Evolutionary conservation across 2,888 invertebrate species (phyloP).

Genomic region (Drosophila mayaguana): DNA sequence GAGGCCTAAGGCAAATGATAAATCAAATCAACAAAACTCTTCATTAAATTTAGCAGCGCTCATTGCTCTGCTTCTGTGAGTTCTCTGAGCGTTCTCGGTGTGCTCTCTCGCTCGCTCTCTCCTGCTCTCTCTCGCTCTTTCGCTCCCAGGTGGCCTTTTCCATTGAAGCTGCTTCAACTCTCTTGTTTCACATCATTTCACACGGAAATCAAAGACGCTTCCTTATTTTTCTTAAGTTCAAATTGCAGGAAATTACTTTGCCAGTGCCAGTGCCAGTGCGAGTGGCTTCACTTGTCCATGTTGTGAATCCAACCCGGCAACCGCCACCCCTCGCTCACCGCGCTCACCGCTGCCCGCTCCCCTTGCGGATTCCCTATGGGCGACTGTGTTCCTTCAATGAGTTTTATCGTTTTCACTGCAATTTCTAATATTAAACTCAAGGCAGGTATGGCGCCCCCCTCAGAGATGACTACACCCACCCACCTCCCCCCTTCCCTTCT

Average conservation of each 20-base stretch:
- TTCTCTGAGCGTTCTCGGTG: neutral
- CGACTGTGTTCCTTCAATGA: slow-evolving; percentile 44
- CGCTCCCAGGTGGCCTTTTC: slow-evolving; percentile 1
- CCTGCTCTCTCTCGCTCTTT: neutral
- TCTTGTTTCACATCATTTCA: slow-evolving; percentile 73
- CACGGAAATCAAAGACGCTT: slow-evolving; percentile 81
- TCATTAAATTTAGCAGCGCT: slow-evolving; percentile 45
- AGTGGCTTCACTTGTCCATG: slow-evolving; percentile 47
- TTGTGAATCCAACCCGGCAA: neutral
- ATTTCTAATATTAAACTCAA: slow-evolving; percentile 75
- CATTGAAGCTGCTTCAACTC: slow-evolving; percentile 10
- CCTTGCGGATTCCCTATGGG: slow-evolving; percentile 11
- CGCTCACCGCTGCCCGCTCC: neutral
- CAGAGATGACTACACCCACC: neutral
- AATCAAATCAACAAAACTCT: slow-evolving; percentile 75
- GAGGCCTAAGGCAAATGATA: slow-evolving; percentile 86
- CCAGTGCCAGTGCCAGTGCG: slow-evolving; percentile 56
- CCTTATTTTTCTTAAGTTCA: slow-evolving; percentile 80
- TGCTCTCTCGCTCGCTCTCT: neutral
- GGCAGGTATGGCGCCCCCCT: slow-evolving; percentile 42
- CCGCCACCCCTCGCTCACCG: too few species aligned
- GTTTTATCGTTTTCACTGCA: slow-evolving; percentile 61
- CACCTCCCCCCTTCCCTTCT: neutral
- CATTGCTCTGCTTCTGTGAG: neutral
- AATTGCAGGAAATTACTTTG: slow-evolving; percentile 81